Base-by-base conservation (phyloP, 2,888 invertebrate genomes). In the Chaetoderma sp. region DNA sequence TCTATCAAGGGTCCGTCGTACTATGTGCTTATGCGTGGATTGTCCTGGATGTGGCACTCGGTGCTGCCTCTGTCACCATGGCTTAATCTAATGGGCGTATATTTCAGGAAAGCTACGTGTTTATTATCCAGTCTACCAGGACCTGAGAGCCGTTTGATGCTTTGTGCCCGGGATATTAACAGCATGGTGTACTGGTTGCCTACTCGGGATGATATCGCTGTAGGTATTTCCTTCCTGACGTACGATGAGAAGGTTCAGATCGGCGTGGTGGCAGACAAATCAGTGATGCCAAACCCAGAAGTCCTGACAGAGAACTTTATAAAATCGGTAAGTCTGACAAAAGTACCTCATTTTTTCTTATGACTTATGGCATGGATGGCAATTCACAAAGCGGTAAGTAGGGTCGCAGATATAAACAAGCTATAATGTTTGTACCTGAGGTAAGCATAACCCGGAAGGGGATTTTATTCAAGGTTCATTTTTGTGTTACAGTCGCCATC, bases 161-260 rank as follows among this genome's bases (percentile, higher is more conserved):
- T 89, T 45, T 88, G 87, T 44, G 87, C 83, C 13, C 71, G 77
- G 18, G 75, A 79, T 59, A 76, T 86, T 25, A 83, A 82, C 71
- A 78, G 80, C 47, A 78, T 87, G 58, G 74, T 85, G 49, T 84
- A 81, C 75, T 87, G 89, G 83, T 83, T 88, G 70, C 89, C 89
- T 1, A 87, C 88, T 4, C 83, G 87, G 32, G 84, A 86, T 21
- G 81, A 85, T 27, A 83, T 88, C 50, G 87, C 88, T 8, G 79
- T 89, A 30, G 86, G 88, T 1, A 84, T 89, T 36, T 88, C 89
- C 8, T 87, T 89, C 64, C 85, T 89, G 70, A 88, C 88, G 42
- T 89, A 89, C 76, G 88, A 87, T 13, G 88, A 89, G 72, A 86
- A 87, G 71, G 81, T 89, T 44, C 87, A 87, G 67, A 81, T 90